Percentiles rank a stretch among this genome's conserved stretches.
phyloP scores from a whole-genome alignment of 1,140 invertebrate species.

The Diploscapter pachys region DNA sequence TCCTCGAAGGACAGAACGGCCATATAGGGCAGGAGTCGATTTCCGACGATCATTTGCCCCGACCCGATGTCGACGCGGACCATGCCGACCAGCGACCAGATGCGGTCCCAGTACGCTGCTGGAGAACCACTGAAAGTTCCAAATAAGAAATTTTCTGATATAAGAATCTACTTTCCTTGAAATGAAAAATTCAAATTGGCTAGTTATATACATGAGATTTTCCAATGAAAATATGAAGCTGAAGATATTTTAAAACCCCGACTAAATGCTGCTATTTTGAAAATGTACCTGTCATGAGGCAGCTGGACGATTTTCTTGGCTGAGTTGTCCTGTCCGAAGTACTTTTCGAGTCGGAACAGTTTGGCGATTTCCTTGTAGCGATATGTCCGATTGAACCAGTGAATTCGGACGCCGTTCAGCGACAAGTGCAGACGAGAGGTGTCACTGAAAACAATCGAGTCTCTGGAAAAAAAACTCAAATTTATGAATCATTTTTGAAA shows the following conservation, averaged over 20 bases:
- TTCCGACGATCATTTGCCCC: constrained; percentile 91
- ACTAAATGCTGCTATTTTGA: constrained; percentile 4
- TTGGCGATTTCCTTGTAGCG: constrained; percentile 83
- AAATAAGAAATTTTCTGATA: constrained; percentile 57
- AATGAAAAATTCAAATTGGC: neutral
- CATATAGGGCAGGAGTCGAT: constrained; percentile 85
- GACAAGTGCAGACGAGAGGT: constrained; percentile 84
- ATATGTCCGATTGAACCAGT: constrained; percentile 88
- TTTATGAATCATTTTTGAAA: constrained; percentile 2
- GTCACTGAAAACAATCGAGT: constrained; percentile 85
- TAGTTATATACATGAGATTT: constrained; percentile 60
- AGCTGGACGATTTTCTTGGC: neutral
- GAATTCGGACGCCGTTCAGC: constrained; percentile 90
- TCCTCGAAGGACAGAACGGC: constrained; percentile 82
- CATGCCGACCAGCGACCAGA: constrained; percentile 92
- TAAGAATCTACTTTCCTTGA: constrained; percentile 45
- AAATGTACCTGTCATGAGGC: neutral
- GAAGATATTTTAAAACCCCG: constrained; percentile 2
- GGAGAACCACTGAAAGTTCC: constrained; percentile 3
- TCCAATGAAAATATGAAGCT: constrained; percentile 54
- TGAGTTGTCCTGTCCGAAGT: constrained; percentile 62
- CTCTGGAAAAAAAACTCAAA: constrained; percentile 61
- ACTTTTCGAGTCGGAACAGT: constrained; percentile 77
- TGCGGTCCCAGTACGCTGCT: constrained; percentile 65
- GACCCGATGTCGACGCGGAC: constrained; percentile 89